Evolutionary conservation across 1,140 invertebrate genomes (phyloP).

Genomic region (Helicoverpa armigera): DNA sequence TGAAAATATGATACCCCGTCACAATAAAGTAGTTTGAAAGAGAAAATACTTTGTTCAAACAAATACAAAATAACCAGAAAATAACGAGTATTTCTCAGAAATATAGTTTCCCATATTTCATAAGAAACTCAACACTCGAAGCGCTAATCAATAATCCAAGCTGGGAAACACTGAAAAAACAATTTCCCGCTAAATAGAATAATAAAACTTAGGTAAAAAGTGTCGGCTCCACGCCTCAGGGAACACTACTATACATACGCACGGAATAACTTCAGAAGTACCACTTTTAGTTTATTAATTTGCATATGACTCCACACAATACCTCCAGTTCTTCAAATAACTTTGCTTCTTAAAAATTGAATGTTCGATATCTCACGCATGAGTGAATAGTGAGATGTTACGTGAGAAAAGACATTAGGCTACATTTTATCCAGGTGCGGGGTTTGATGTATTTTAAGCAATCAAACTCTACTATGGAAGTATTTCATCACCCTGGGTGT

Average conservation of each 20-base stretch:
- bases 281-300: not conserved
- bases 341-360: no score
- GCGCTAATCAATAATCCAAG: conserved; percentile 38
- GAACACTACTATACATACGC: not conserved
- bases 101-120: conserved; percentile 2
- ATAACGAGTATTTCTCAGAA: not conserved
- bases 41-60: not conserved
- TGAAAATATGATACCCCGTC: no score
- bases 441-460: no score
- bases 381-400: no score
- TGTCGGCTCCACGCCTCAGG: conserved; percentile 22
- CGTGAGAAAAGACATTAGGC: no score
- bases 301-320: not conserved
- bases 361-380: no score
- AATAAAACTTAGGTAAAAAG: conserved; percentile 42
- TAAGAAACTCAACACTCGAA: not conserved
- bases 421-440: no score
- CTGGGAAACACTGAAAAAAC: conserved; percentile 38
- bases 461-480: no score
- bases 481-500: no score
- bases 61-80: not conserved
- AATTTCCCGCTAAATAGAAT: conserved; percentile 42
- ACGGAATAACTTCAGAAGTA: not conserved
- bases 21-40: not conserved
- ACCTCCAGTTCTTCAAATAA: not conserved